Base-by-base conservation (phyloP, 92 coral and sea anemone genomes). In the Epizoanthus illoricatus region DNA sequence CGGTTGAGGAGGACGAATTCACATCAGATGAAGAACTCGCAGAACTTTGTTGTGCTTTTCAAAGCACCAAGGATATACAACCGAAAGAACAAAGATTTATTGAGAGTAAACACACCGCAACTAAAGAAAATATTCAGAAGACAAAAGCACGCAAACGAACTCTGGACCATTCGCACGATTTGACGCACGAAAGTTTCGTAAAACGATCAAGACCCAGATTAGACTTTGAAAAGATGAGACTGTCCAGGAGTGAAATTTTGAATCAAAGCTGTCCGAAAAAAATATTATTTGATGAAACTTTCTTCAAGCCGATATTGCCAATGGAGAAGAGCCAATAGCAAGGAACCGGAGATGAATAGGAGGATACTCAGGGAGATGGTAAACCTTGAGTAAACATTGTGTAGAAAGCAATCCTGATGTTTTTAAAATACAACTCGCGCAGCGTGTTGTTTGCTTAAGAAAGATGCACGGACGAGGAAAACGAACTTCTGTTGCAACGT, bases 171-270 rank as follows among this genome's bases (percentile, higher is more conserved):
- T 64, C 71, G 61, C 71, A 78, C 71, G 67, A n/a, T 63, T 78
- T 66, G 59, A 43, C 40, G 66, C 59, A 78, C 69, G 52, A 62
- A 62, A 86, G 80, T 36, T 69, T 83, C 60, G 76, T 76, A 71
- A 92, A 92, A 73, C 87, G 97, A 75, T 86, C 90, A 36, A 81
- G 98, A 76, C 98, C 98, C 10, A 86, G 95, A 33, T 82, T 94
- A 23, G 92, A 94, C 87, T 94, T 94, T 81, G 94, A 94, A 45
- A 94, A 94, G 86, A 94, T 94, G 92, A 92, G 87, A 36, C 92
- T 88, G 75, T 92, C 97, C n/a, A 87, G 85, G 63, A 80, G 78
- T 59, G 81, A 64, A 45, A 78, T 71, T 42, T 78, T 63, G 65
- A 78, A 78, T 58, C 71, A 64, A 78, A 63, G 49, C 19, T 78